Percentiles rank a stretch among this genome's conserved stretches.
These are phyloP conservation scores for Triplophysa yarkandensis DNA, from an alignment of 2,797 vertebrate genomes.

Conservation along the genomic window DNA sequence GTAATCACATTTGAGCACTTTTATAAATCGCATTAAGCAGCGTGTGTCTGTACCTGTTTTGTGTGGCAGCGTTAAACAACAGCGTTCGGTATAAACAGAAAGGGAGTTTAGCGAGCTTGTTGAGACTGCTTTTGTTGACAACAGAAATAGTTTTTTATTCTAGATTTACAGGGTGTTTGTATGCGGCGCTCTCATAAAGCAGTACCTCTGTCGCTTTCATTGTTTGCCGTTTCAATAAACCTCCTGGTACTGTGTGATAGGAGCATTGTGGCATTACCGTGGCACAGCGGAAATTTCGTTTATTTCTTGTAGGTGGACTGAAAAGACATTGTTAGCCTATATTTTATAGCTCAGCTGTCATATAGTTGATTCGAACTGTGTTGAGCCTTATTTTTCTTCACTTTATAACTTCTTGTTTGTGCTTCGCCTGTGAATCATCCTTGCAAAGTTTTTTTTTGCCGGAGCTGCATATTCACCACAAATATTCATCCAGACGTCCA, in stretches of 20 bases:
- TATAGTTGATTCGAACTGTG: neutral
- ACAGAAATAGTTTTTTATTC: conserved; percentile 41
- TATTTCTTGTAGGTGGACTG: conserved; percentile 17
- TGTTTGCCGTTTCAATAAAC: conserved; percentile 49
- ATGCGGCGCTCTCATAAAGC: conserved; percentile 36
- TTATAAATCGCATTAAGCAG: conserved; percentile 5
- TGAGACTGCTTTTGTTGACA: conserved; percentile 46
- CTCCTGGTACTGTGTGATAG: conserved; percentile 26
- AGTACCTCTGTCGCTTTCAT: conserved; percentile 38
- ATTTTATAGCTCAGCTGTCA: conserved; percentile 24
- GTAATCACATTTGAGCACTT: neutral
- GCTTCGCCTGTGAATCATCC: conserved; percentile 28
- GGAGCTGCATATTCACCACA: conserved; percentile 15
- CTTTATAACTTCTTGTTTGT: neutral
- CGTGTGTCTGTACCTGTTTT: conserved; percentile 4
- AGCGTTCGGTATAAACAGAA: conserved; percentile 23
- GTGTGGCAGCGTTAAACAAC: conserved; percentile 14
- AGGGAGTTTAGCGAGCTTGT: conserved; percentile 9
- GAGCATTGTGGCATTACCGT: conserved; percentile 5
- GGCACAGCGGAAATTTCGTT: conserved; percentile 28
- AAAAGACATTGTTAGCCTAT: conserved; percentile 20
- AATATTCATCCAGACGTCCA: conserved; percentile 14
- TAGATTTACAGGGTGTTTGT: conserved; percentile 36
- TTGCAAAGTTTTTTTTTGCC: conserved; percentile 6
- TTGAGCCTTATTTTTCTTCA: conserved; percentile 6